phyloP scores from a whole-genome alignment of 2,888 invertebrate species.

The Drosophila birchii region DNA sequence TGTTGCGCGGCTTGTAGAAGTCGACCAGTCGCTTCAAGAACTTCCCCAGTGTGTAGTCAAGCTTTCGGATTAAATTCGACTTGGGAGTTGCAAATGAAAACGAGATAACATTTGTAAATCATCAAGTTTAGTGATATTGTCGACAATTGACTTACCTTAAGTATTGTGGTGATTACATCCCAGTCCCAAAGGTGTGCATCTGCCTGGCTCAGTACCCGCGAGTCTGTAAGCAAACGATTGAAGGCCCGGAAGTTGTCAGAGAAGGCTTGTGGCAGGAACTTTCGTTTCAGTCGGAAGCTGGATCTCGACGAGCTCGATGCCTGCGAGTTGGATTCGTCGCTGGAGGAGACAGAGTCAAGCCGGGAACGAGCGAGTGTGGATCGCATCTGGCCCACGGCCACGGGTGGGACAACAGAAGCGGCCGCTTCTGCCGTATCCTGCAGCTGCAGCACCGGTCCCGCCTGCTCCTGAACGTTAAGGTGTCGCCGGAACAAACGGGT shows the following conservation, averaged over 20 bases:
- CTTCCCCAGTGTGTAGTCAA: constrained; percentile 88
- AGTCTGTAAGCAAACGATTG: constrained; percentile 91
- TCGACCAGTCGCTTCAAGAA: constrained; percentile 89
- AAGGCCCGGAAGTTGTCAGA: constrained; percentile 86
- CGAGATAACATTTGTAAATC: neutral
- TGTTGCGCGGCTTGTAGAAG: constrained; percentile 94
- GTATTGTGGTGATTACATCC: constrained; percentile 93
- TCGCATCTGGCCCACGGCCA: neutral
- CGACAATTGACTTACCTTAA: constrained; percentile 87
- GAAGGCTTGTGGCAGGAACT: constrained; percentile 85
- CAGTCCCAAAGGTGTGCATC: constrained; percentile 96
- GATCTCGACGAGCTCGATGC: constrained; percentile 81
- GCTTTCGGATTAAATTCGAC: constrained; percentile 86
- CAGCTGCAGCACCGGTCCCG: constrained; percentile 47
- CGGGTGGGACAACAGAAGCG: constrained; percentile 19
- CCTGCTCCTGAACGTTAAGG: constrained; percentile 81
- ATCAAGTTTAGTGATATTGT: neutral
- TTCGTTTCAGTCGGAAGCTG: constrained; percentile 83
- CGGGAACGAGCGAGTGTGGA: constrained; percentile 83
- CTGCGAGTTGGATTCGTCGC: constrained; percentile 82
- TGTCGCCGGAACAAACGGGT: constrained; percentile 84
- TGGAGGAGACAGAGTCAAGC: constrained; percentile 85
- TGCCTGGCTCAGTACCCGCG: constrained; percentile 91
- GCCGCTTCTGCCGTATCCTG: constrained; percentile 56
- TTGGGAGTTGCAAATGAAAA: constrained; percentile 40